Evolutionary conservation across 64 coral and sea anemone species (phyloP).

Genomic region (Pocillopora verrucosa): DNA sequence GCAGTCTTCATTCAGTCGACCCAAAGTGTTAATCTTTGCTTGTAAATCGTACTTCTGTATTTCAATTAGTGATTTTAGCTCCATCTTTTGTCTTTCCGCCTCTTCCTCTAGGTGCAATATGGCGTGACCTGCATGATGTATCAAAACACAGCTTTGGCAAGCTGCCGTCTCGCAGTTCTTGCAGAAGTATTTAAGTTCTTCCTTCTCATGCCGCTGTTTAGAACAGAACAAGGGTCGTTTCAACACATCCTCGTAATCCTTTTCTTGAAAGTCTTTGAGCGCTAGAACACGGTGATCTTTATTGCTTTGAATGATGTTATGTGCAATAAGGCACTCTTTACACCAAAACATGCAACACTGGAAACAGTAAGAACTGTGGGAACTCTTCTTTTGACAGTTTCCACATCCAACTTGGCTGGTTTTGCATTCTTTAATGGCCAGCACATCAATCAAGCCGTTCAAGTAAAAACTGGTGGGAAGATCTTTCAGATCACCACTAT

Average conservation of each 20-base stretch:
- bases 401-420: background rate
- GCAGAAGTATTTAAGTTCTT: background rate
- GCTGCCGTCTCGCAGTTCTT: background rate
- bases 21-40: background rate
- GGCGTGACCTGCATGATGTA: background rate
- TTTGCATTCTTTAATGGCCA: background rate
- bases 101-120: background rate
- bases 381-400: background rate
- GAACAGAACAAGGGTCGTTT: background rate
- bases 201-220: background rate
- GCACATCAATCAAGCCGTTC: background rate
- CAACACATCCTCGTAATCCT: slow-evolving; percentile 19
- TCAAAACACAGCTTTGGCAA: background rate
- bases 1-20: slow-evolving; percentile 5
- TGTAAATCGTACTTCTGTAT: background rate
- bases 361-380: background rate
- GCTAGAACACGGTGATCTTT: slow-evolving; percentile 3
- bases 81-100: background rate
- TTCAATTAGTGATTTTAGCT: background rate
- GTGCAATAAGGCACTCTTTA: background rate
- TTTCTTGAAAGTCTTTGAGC: slow-evolving; percentile 31
- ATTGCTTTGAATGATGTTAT: background rate
- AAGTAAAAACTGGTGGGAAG: slow-evolving; percentile 1
- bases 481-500: too few species aligned
- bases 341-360: background rate